phyloP scores from a whole-genome alignment of 2,888 invertebrate species.

The Drosophila mulleri region DNA sequence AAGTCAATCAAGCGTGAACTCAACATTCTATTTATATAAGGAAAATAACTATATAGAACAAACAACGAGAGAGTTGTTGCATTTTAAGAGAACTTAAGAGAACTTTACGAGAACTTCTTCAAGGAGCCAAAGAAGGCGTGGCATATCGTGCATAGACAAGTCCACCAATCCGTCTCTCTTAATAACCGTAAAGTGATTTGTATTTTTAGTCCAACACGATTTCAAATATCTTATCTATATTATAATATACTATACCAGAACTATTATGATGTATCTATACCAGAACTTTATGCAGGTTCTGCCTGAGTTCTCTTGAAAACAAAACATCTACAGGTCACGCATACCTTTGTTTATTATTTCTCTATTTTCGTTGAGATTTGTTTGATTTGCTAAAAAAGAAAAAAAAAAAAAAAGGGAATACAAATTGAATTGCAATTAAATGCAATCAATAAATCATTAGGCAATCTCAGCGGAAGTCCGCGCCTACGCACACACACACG shows the following conservation, averaged over 20 bases:
- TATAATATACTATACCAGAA: no score
- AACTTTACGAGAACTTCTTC: no score
- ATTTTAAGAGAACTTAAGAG: no score
- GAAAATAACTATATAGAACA: no score
- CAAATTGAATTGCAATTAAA: slow-evolving; percentile 25
- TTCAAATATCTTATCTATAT: no score
- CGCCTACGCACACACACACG: slow-evolving; percentile 14
- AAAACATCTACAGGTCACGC: neutral
- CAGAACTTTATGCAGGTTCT: neutral
- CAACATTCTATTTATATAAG: no score
- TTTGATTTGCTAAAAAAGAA: neutral
- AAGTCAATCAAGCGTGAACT: neutral
- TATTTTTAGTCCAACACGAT: no score
- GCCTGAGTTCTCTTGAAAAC: neutral
- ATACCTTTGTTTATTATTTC: neutral
- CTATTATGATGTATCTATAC: no score
- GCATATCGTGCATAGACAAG: no score
- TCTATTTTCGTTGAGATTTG: neutral
- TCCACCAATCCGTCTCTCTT: neutral
- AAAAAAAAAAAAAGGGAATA: neutral
- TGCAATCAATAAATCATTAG: slow-evolving; percentile 50
- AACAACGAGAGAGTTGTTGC: no score
- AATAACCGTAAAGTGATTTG: no score
- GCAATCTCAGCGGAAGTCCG: slow-evolving; percentile 29
- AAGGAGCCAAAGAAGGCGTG: no score